Base-by-base conservation (phyloP, 2,888 invertebrate species). In the Hirtodrosophila alboralis region DNA sequence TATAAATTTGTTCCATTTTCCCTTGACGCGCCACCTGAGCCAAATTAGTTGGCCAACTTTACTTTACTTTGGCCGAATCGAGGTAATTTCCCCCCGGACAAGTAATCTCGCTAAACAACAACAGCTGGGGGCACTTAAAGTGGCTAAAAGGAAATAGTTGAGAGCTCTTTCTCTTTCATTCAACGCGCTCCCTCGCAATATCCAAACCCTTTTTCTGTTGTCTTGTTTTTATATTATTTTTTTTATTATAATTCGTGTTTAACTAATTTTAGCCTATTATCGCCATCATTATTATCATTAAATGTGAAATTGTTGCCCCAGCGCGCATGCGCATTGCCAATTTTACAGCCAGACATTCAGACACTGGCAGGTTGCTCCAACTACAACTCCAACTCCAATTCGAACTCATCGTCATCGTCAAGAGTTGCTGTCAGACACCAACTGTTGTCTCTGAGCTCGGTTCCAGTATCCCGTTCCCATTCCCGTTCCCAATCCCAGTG, bases 241-340 rank as follows among this genome's bases (percentile, higher is more conserved):
- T 61, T 59, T 72, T 68, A 61, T 80, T 80, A 79, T 79, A 83
- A 80, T 79, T 84, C 83, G 83, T 84, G 85, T 83, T 84, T 83
- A 84, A 84, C 85, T 85, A 84, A 84, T 84, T 84, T 84, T 68
- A 74, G 70, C 79, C 85, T 79, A 84, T 84, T 84, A 84, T 84
- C 85, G 85, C 83, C 75, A 75, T 83, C 83, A 84, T 85, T 85
- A 83, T 85, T 83, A 85, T 77, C 84, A 85, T 85, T 84, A 84
- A 85, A 84, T 84, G 79, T 81, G 79, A 81, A 83, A 83, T 84
- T 84, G 84, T 81, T 63, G 71, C 26, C 41, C 38, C 41, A 60
- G 68, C 53, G 77, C 77, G 65, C 77, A 77, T 68, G 81, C 71
- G 75, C 84, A 84, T 84, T 80, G 78, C 68, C 75, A 81, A 81